phyloP scores from a whole-genome alignment of 2,888 invertebrate genomes.

The Hyppa rectilinea region DNA sequence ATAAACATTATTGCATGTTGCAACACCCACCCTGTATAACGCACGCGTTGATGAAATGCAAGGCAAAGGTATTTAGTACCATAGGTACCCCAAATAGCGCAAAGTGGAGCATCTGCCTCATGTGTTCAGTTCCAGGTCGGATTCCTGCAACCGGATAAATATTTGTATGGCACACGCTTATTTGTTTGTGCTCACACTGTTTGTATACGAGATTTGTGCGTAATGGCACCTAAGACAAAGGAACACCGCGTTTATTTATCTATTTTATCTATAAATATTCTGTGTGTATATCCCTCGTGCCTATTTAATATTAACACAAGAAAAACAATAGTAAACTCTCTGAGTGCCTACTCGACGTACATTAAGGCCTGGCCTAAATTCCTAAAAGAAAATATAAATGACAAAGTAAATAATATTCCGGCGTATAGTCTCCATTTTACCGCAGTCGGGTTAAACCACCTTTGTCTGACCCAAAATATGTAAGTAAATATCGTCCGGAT shows the following conservation, averaged over 20 bases:
- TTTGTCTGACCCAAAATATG: conserved; percentile 55
- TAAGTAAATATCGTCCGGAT: conserved; percentile 55
- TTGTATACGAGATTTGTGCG: conserved; percentile 47
- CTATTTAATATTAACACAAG: conserved; percentile 35
- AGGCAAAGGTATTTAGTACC: conserved; percentile 25
- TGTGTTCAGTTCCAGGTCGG: conserved; percentile 24
- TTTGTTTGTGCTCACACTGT: conserved; percentile 38
- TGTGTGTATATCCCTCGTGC: conserved; percentile 17
- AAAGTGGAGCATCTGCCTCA: conserved; percentile 37
- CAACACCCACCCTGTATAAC: background rate
- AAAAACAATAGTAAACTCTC: conserved; percentile 31
- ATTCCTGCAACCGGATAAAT: conserved; percentile 44
- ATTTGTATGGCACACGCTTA: conserved; percentile 44
- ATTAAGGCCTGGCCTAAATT: conserved; percentile 25
- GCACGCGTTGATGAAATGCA: conserved; percentile 16
- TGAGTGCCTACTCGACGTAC: conserved; percentile 4
- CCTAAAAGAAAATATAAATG: conserved; percentile 38
- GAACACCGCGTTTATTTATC: conserved; percentile 40
- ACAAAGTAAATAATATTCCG: conserved; percentile 42
- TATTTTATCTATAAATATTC: conserved; percentile 44
- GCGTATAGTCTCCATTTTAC: conserved; percentile 48
- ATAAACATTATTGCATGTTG: too few species aligned
- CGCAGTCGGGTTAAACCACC: conserved; percentile 44
- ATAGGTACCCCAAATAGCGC: conserved; percentile 25
- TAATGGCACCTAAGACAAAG: conserved; percentile 48